Evolutionary conservation across 2,888 invertebrate species (phyloP).

Genomic region (Eulithis prunata): DNA sequence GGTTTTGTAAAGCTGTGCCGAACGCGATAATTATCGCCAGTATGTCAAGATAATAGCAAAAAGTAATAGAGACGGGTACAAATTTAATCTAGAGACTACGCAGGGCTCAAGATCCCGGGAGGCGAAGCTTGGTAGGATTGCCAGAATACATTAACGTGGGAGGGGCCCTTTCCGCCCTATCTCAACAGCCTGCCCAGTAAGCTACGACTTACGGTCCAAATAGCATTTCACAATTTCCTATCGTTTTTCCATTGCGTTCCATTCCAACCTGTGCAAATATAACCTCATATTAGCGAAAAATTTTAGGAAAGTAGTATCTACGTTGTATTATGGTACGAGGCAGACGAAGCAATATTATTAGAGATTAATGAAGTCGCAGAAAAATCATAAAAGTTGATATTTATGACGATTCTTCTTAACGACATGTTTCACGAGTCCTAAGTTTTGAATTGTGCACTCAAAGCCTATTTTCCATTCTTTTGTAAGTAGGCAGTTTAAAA

Average conservation of each 20-base stretch:
- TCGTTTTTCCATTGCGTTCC: conserved; percentile 36
- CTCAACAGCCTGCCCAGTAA: conserved; percentile 71
- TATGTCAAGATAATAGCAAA: conserved; percentile 2
- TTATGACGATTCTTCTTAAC: conserved; percentile 60
- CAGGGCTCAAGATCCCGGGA: conserved; percentile 56
- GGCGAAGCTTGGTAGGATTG: conserved; percentile 62
- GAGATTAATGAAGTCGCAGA: conserved; percentile 67
- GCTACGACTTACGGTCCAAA: conserved; percentile 61
- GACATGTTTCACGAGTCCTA: conserved; percentile 54
- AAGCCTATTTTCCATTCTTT: conserved; percentile 49
- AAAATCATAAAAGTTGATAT: conserved; percentile 64
- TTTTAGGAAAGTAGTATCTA: conserved; percentile 28
- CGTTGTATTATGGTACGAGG: conserved; percentile 45
- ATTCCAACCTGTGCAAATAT: conserved; percentile 37
- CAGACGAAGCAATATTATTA: conserved; percentile 58
- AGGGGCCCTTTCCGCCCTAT: conserved; percentile 66
- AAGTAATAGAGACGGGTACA: conserved; percentile 43
- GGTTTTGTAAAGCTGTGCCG: neutral
- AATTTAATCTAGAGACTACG: conserved; percentile 72
- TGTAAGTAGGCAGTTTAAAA: conserved; percentile 45
- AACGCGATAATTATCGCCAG: neutral
- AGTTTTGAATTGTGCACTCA: conserved; percentile 43
- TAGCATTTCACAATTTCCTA: conserved; percentile 47
- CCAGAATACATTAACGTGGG: conserved; percentile 74
- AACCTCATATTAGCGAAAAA: conserved; percentile 28